Conservation (phyloP, 2,113 vertebrate genomes). For the Hiodon alosoides region DNA sequence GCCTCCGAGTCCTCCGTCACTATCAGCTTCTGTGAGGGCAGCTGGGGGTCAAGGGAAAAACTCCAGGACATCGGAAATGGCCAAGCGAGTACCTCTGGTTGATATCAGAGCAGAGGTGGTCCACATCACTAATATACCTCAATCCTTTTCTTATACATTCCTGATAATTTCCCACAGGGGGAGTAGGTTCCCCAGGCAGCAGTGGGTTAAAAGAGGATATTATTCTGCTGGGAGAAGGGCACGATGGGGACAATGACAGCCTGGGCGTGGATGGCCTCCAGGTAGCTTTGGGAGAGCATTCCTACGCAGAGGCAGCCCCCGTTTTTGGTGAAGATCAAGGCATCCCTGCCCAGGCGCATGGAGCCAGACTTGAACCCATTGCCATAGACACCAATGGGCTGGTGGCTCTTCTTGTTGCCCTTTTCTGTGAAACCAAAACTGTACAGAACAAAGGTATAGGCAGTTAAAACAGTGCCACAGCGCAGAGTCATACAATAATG, state of each 20-base stretch:
- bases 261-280: slow-evolving; percentile 66
- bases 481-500: too few species aligned
- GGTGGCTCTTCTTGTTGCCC: slow-evolving; percentile 55
- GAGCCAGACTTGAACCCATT: slow-evolving; percentile 79
- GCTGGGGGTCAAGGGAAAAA: slow-evolving; percentile 58
- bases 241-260: slow-evolving; percentile 73
- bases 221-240: slow-evolving; percentile 71
- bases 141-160: neutral
- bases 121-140: neutral
- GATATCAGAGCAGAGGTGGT: neutral
- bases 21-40: slow-evolving; percentile 62
- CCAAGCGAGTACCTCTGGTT: too few species aligned
- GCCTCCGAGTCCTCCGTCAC: slow-evolving; percentile 71
- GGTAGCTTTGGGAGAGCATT: slow-evolving; percentile 72
- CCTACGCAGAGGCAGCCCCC: slow-evolving; percentile 67
- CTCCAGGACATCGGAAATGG: neutral
- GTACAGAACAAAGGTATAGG: slow-evolving; percentile 11
- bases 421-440: slow-evolving; percentile 78
- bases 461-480: neutral
- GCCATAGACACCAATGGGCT: slow-evolving; percentile 68
- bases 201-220: slow-evolving; percentile 60
- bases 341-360: slow-evolving; percentile 72
- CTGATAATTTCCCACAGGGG: too few species aligned
- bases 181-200: neutral
- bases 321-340: slow-evolving; percentile 76